Conservation (phyloP, 2,888 invertebrate genomes). For the Galeopsomyia nigrocyanea region DNA sequence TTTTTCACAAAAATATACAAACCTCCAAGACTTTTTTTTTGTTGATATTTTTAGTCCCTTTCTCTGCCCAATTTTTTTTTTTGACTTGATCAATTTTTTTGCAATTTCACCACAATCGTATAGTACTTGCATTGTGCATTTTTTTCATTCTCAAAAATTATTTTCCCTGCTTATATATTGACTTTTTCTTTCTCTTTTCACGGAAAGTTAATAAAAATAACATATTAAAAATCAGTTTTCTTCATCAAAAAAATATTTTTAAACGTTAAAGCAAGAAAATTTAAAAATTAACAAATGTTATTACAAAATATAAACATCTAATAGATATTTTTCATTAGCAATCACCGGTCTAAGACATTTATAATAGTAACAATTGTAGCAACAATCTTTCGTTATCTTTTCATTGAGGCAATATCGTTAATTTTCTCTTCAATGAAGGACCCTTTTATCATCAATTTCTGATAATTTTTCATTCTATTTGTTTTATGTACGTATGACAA, state of each 20-base stretch:
- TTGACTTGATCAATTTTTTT: conserved; percentile 25
- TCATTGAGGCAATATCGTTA: conserved; percentile 34
- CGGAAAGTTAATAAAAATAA: conserved; percentile 48
- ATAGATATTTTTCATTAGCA: conserved; percentile 44
- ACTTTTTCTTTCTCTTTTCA: conserved; percentile 37
- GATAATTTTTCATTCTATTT: too few species aligned
- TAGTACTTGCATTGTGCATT: conserved; percentile 37
- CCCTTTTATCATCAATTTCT: neutral
- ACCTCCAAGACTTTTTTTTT: conserved; percentile 40
- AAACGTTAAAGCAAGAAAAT: conserved; percentile 54
- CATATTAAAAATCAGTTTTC: conserved; percentile 44
- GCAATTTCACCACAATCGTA: conserved; percentile 31
- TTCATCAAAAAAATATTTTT: conserved; percentile 39
- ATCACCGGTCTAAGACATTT: conserved; percentile 48
- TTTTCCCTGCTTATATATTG: conserved; percentile 33
- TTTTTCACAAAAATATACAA: conserved; percentile 62
- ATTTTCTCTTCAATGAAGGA: conserved; percentile 34
- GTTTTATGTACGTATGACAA: too few species aligned
- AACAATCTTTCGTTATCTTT: conserved; percentile 44
- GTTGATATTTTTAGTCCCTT: conserved; percentile 31
- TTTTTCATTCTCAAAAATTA: conserved; percentile 32
- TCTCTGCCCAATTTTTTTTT: conserved; percentile 36
- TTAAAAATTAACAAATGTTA: conserved; percentile 46
- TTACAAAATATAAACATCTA: conserved; percentile 48
- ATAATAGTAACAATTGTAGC: conserved; percentile 49